These are phyloP conservation scores for Darevskia nairensis DNA, from an alignment of 2,797 vertebrate genomes.

Conservation along the genomic window DNA sequence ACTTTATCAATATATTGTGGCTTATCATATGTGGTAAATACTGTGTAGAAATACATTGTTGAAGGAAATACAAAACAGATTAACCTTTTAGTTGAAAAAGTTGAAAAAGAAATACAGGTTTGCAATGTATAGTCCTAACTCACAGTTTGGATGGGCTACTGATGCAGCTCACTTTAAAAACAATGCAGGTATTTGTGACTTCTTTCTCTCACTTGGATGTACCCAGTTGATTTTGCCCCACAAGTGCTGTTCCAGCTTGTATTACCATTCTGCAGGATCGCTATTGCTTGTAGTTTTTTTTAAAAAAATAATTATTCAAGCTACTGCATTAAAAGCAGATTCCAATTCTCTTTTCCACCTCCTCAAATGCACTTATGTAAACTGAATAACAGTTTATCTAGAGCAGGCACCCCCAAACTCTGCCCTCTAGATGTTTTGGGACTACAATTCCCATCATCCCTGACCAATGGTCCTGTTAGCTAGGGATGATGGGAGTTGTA, in stretches of 20 bases:
- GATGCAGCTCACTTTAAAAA: neutral
- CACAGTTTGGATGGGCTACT: neutral
- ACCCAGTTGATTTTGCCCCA: neutral
- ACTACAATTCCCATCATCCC: too few relatives aligned
- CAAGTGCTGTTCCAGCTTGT: neutral
- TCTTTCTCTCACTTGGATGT: slow-evolving; percentile 21
- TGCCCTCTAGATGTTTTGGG: too few relatives aligned
- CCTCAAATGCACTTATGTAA: neutral
- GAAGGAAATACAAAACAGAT: neutral
- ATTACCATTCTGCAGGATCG: neutral
- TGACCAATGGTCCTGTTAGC: too few relatives aligned
- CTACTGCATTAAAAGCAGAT: too few relatives aligned
- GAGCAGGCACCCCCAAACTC: too few relatives aligned
- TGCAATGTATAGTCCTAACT: neutral
- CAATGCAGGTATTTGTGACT: slow-evolving; percentile 4
- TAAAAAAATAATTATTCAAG: neutral
- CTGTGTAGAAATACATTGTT: slow-evolving; percentile 16
- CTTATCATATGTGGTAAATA: neutral
- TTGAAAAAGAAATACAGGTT: neutral
- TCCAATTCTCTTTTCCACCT: neutral
- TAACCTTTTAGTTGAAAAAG: neutral
- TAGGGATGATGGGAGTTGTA: too few relatives aligned
- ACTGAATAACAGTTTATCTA: neutral
- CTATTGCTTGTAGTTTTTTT: neutral
- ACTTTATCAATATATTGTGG: neutral